A percentile compares a stretch with the other conserved stretches of the same genome.
phyloP scores from a whole-genome alignment of 1,140 invertebrate genomes.

The Gryllus bimaculatus region DNA sequence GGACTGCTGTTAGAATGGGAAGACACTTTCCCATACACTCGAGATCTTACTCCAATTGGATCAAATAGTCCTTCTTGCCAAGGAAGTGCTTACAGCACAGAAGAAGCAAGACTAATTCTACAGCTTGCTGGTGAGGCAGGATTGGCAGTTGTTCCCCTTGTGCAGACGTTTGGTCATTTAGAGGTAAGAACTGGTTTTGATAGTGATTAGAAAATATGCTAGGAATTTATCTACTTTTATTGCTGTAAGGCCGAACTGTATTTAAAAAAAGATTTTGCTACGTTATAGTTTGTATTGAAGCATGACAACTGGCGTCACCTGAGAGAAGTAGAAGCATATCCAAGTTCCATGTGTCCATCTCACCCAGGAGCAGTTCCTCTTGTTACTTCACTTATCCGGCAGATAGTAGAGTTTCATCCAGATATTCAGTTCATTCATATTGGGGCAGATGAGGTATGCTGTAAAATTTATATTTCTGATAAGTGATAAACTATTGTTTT shows the following conservation, averaged over 20 bases:
- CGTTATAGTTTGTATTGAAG: conserved; percentile 66
- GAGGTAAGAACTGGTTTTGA: conserved; percentile 41
- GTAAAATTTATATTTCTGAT: neutral
- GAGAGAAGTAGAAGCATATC: conserved; percentile 64
- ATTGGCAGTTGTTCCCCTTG: conserved; percentile 78
- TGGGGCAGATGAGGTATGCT: conserved; percentile 61
- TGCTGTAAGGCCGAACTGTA: too few species aligned
- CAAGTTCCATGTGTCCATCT: conserved; percentile 75
- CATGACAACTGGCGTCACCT: conserved; percentile 62
- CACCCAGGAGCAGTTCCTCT: conserved; percentile 47
- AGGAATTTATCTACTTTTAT: too few species aligned
- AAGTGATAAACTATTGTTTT: too few species aligned
- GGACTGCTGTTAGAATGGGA: conserved; percentile 86
- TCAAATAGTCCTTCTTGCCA: conserved; percentile 44
- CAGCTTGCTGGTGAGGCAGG: conserved; percentile 48
- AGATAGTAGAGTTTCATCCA: conserved; percentile 45
- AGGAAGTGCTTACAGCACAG: conserved; percentile 50
- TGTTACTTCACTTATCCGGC: conserved; percentile 51
- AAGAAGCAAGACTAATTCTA: conserved; percentile 49
- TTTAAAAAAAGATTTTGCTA: neutral
- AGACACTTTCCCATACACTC: conserved; percentile 81
- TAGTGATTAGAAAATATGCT: too few species aligned
- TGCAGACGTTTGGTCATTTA: conserved; percentile 94
- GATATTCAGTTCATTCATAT: conserved; percentile 63
- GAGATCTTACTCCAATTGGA: conserved; percentile 50